Evolutionary conservation across 2,888 invertebrate genomes (phyloP).

Genomic region (Nemapogon koenigi): DNA sequence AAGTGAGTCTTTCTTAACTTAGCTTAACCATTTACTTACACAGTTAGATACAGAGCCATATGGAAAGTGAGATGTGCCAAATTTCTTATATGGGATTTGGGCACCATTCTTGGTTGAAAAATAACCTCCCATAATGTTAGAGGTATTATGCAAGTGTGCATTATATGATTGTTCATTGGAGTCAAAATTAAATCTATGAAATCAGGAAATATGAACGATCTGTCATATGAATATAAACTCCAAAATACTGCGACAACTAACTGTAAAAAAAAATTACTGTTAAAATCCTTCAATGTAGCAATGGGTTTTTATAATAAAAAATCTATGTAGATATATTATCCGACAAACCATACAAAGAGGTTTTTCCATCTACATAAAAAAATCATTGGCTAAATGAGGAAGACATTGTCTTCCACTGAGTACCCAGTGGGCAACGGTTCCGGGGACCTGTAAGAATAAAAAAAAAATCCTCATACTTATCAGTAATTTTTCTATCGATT

Average conservation of each 20-base stretch:
- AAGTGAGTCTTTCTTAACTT: too few species aligned
- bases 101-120: conserved; percentile 27
- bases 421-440: too few species aligned
- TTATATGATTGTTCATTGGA: conserved; percentile 33
- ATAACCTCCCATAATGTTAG: conserved; percentile 34
- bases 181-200: conserved; percentile 30
- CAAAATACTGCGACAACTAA: conserved; percentile 38
- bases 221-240: conserved; percentile 32
- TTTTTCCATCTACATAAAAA: too few species aligned
- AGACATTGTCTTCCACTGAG: too few species aligned
- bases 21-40: conserved; percentile 45
- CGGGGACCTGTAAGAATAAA: too few species aligned
- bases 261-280: conserved; percentile 33
- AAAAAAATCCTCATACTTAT: too few species aligned
- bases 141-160: conserved; percentile 39
- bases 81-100: conserved; percentile 30
- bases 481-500: too few species aligned
- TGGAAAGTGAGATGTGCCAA: conserved; percentile 26
- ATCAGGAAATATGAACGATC: conserved; percentile 32
- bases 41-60: conserved; percentile 26
- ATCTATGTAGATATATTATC: too few species aligned
- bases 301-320: too few species aligned
- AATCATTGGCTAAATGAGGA: too few species aligned
- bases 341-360: too few species aligned
- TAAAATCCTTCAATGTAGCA: too few species aligned